Evolutionary conservation across 1,140 invertebrate genomes (phyloP).

Genomic region (Chironomus tepperi): DNA sequence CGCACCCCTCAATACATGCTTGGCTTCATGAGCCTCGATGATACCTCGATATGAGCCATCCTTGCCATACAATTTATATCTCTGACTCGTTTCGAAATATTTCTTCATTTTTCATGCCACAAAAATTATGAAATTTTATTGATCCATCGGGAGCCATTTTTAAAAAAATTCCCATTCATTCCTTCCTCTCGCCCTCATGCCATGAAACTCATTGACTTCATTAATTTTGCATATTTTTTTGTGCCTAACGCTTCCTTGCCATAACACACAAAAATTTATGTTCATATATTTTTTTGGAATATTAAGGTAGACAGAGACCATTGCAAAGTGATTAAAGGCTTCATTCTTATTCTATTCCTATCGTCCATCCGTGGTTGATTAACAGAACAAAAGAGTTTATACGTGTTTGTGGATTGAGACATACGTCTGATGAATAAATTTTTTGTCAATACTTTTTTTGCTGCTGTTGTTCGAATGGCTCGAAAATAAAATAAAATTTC

Average conservation of each 20-base stretch:
- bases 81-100: background rate
- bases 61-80: background rate
- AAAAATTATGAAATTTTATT: constrained; percentile 21
- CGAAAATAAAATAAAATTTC: too few relatives aligned
- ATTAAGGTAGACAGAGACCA: too few relatives aligned
- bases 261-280: too few relatives aligned
- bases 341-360: constrained; percentile 4
- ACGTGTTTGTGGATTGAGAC: too few relatives aligned
- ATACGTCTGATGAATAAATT: too few relatives aligned
- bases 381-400: background rate
- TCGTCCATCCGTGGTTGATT: background rate
- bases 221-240: background rate
- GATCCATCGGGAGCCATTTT: constrained; percentile 5
- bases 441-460: too few relatives aligned
- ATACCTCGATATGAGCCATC: too few relatives aligned
- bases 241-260: background rate
- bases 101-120: background rate
- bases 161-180: background rate
- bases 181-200: background rate
- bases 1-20: too few relatives aligned
- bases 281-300: too few relatives aligned
- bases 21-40: too few relatives aligned
- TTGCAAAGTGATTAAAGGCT: background rate
- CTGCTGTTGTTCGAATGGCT: too few relatives aligned
- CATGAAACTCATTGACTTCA: background rate